A percentile compares a stretch with the other conserved stretches of the same genome.
Evolutionary conservation across 2,797 vertebrate genomes (phyloP).

Genomic region (Strix occidentalis): DNA sequence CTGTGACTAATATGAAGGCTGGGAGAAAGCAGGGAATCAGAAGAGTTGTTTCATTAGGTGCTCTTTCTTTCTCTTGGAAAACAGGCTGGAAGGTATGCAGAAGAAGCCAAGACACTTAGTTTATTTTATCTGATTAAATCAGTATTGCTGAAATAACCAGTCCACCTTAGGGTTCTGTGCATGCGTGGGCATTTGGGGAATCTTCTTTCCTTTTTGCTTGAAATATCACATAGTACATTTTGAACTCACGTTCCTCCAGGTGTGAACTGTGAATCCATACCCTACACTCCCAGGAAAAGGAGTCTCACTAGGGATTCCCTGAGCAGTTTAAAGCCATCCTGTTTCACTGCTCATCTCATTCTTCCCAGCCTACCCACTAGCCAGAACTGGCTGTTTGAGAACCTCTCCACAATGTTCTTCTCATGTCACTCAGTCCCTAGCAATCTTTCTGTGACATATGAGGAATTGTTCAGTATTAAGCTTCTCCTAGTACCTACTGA

Average conservation of each 20-base stretch:
- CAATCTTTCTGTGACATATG: not conserved
- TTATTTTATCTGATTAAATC: not conserved
- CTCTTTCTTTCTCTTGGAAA: not conserved
- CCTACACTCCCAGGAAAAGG: not conserved
- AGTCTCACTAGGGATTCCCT: not conserved
- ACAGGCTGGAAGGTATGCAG: not conserved
- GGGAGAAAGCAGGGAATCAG: not conserved
- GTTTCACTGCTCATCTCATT: not conserved
- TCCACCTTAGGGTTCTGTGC: not conserved
- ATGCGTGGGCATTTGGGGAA: not conserved
- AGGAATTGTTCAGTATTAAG: not conserved
- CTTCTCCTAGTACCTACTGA: not conserved
- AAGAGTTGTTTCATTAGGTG: not conserved
- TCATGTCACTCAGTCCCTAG: not conserved
- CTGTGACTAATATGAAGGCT: not conserved
- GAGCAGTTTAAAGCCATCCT: not conserved
- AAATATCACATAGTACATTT: not conserved
- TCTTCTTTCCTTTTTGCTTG: not conserved
- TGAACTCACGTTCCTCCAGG: not conserved
- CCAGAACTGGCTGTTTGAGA: not conserved
- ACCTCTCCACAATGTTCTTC: not conserved
- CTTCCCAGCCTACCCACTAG: not conserved
- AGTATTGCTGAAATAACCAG: not conserved
- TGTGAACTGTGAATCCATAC: not conserved
- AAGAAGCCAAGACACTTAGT: not conserved